Evolutionary conservation across 1,140 invertebrate genomes (phyloP).

Genomic region (Drosophila yakuba): DNA sequence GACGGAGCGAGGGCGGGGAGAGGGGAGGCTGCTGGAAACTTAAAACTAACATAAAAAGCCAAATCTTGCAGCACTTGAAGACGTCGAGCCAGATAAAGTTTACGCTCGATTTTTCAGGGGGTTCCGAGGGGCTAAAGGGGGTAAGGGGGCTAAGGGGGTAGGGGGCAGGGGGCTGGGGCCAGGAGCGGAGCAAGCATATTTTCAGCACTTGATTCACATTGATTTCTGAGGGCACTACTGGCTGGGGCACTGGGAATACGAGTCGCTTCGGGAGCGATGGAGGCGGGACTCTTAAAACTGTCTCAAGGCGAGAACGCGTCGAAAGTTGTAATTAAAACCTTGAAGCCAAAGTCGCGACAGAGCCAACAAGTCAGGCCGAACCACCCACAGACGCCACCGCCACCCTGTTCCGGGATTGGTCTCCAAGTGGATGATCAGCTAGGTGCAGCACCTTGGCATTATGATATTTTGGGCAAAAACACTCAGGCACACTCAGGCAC

Average conservation of each 20-base stretch:
- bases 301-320: constrained; percentile 62
- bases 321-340: constrained; percentile 82
- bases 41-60: constrained; percentile 80
- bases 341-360: constrained; percentile 59
- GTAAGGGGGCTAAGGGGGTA: too few species aligned
- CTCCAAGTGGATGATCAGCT: constrained; percentile 5
- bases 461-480: too few species aligned
- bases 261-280: neutral
- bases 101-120: constrained; percentile 65
- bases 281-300: constrained; percentile 38
- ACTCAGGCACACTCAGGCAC: too few species aligned
- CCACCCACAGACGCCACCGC: constrained; percentile 1
- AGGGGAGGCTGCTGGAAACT: constrained; percentile 33
- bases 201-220: constrained; percentile 64
- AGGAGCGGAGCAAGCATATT: constrained; percentile 42
- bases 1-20: neutral
- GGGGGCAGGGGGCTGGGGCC: too few species aligned
- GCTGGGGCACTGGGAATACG: neutral
- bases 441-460: too few species aligned
- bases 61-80: constrained; percentile 63
- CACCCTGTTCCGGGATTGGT: neutral
- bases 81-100: constrained; percentile 69
- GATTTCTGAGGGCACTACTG: constrained; percentile 42
- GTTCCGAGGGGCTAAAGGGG: neutral
- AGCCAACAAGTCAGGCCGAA: constrained; percentile 31